These are phyloP conservation scores for Drosophila parvula DNA, from an alignment of 1,140 invertebrate species.

Conservation along the genomic window DNA sequence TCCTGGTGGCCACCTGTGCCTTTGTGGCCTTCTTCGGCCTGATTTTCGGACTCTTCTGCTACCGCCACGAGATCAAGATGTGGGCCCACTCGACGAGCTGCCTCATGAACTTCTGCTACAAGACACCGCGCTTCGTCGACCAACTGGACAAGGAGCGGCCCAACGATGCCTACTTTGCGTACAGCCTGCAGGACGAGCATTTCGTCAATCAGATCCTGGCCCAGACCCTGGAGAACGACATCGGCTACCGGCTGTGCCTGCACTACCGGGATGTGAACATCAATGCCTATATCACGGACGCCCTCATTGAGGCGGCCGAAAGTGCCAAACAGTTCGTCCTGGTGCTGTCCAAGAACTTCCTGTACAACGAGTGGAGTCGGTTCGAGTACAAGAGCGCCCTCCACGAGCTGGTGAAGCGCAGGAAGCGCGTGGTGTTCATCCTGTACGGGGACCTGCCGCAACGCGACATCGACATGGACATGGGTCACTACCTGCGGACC, in stretches of 20 bases:
- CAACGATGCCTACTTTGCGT: constrained; percentile 96
- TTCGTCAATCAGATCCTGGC: constrained; percentile 94
- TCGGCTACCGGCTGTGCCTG: constrained; percentile 91
- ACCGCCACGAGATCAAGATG: constrained; percentile 92
- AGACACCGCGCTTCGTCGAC: constrained; percentile 89
- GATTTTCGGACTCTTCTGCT: constrained; percentile 91
- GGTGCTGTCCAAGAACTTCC: constrained; percentile 95
- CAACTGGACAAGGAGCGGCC: constrained; percentile 92
- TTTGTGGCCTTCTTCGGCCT: constrained; percentile 89
- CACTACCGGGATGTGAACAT: constrained; percentile 94
- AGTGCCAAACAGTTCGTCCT: constrained; percentile 95
- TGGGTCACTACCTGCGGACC: constrained; percentile 94
- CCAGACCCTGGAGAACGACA: constrained; percentile 91
- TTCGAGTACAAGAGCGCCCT: constrained; percentile 96
- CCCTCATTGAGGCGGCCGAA: constrained; percentile 95
- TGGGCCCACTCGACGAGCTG: constrained; percentile 95
- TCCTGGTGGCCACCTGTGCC: constrained; percentile 90
- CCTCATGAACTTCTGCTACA: constrained; percentile 90
- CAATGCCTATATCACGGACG: constrained; percentile 93
- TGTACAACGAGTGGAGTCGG: constrained; percentile 96
- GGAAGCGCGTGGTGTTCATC: constrained; percentile 93
- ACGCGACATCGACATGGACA: constrained; percentile 94
- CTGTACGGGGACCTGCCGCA: constrained; percentile 93
- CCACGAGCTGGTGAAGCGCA: constrained; percentile 94
- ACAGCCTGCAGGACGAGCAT: constrained; percentile 94